Evolutionary conservation across 1,140 invertebrate genomes (phyloP), one percentile per base, ranked within the genome.

Genomic region (Lepidotrigona ventralis): DNA sequence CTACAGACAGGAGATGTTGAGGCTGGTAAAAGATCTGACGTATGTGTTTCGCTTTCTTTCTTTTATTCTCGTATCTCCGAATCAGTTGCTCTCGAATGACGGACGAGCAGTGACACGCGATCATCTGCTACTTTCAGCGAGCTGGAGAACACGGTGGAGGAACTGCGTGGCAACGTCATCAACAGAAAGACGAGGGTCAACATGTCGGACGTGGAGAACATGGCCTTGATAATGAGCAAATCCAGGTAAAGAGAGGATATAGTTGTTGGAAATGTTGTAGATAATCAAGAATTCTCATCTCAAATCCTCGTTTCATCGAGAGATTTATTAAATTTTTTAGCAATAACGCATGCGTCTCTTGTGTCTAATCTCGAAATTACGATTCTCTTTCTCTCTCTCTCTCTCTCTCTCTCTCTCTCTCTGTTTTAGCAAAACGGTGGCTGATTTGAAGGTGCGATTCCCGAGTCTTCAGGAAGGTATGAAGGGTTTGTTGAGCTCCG

Each of bases 131-230:
- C 39, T 89, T 85, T 82, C 73, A 89, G 98, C 88, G 98, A 99
- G 92, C 95, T 99, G 71, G 99, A 99, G 94, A 96, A 96, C 51
- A 98, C 98, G 11, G 98, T 99, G 5, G 99, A 99, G 94, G 98
- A 98, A 92, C 94, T 99, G 66, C 95, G 98, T 76, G 97, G 97
- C 66, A 99, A 99, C 93, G 98, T 99, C 1, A 98, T 99, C 71
- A 99, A 98, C 94, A 96, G 98, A 78, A 97, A 98, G 92, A 99
- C 98, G 69, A 96, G 98, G 60, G 98, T 99, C 19, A 99, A 99
- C 92, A 98, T 99, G 97, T 96, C 97, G 0, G 98, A 99, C 92
- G 98, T 99, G 4, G 99, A 99, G 92, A 97, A 98, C 89, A 99
- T 99, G 96, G 98, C 98, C 26, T 95, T 99, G 85, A 96, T 99